Percentiles rank a stretch among this genome's conserved stretches.
These are phyloP conservation scores for Anneissia japonica DNA, from an alignment of 35 echinoderm and acorn worm genomes.

Conservation along the genomic window DNA sequence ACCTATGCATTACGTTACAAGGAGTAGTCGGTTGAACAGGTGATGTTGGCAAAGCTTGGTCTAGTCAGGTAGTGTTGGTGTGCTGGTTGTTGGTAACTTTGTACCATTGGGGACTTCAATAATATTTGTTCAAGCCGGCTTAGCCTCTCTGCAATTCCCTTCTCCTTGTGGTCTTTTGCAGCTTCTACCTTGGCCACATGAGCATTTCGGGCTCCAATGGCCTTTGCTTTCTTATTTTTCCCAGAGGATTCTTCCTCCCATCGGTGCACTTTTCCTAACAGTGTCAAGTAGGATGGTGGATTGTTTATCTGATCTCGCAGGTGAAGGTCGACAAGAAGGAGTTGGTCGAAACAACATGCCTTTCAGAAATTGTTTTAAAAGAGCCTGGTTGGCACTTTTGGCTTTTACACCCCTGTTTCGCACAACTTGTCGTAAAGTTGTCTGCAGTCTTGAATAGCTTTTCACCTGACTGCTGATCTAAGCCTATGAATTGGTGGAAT, in stretches of 20 bases:
- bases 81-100: not conserved
- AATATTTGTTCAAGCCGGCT: not conserved
- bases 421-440: not conserved
- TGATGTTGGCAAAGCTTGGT: too few relatives aligned
- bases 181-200: not conserved
- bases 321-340: not conserved
- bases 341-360: not conserved
- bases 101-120: not conserved
- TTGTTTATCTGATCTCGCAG: not conserved
- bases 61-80: too few relatives aligned
- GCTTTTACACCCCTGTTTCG: not conserved
- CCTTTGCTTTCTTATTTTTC: not conserved
- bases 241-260: not conserved
- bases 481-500: constrained; percentile 13
- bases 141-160: not conserved
- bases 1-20: too few relatives aligned
- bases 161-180: too few relatives aligned
- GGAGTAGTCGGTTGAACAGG: too few relatives aligned
- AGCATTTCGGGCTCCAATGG: not conserved
- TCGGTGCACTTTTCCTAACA: not conserved
- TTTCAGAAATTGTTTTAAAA: not conserved
- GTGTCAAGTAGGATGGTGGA: not conserved
- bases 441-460: not conserved
- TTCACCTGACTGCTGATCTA: constrained; percentile 25
- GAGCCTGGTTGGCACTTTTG: not conserved